These are phyloP conservation scores for Drosophila nigricruria DNA, from an alignment of 2,888 invertebrate species.

Conservation along the genomic window DNA sequence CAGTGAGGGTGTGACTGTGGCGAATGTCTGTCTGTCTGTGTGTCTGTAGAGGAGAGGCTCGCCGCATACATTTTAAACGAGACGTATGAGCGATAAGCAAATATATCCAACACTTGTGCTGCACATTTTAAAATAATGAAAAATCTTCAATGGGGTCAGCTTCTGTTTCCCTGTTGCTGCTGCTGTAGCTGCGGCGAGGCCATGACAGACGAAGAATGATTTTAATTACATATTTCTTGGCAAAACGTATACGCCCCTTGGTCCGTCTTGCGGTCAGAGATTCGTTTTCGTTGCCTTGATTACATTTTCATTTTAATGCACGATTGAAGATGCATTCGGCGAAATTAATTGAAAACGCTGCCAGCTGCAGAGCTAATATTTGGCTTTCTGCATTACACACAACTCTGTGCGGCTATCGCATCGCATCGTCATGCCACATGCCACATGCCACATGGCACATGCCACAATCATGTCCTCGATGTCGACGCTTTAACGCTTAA, in stretches of 20 bases:
- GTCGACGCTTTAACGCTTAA: constrained; percentile 61
- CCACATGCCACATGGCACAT: neutral
- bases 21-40: neutral
- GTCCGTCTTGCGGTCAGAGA: constrained; percentile 38
- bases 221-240: constrained; percentile 74
- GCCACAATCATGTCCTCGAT: constrained; percentile 23
- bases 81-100: constrained; percentile 61
- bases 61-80: constrained; percentile 58
- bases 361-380: constrained; percentile 72
- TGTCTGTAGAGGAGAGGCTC: constrained; percentile 45
- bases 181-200: neutral
- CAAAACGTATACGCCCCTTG: constrained; percentile 40
- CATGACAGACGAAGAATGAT: constrained; percentile 36
- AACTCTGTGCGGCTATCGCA: neutral
- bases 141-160: constrained; percentile 37
- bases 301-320: constrained; percentile 81
- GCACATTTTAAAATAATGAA: constrained; percentile 73
- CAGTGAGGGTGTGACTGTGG: neutral
- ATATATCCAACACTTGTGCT: constrained; percentile 73
- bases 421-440: neutral
- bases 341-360: constrained; percentile 77
- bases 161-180: constrained; percentile 3
- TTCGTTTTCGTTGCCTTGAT: constrained; percentile 61
- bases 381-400: constrained; percentile 49
- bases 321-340: constrained; percentile 74